phyloP scores from a whole-genome alignment of 2,888 invertebrate species.

The Heliothis peltigera region DNA sequence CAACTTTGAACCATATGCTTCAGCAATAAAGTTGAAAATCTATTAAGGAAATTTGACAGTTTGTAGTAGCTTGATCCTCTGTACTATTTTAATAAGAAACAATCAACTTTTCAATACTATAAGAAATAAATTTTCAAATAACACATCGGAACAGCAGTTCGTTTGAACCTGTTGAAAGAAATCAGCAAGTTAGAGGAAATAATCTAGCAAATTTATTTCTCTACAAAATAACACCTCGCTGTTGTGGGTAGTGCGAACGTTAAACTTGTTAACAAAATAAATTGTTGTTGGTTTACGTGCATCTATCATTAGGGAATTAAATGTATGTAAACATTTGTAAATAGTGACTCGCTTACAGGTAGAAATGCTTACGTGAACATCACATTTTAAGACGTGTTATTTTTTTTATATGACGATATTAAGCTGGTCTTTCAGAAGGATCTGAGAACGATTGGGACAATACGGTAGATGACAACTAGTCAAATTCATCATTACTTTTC shows the following conservation, averaged over 20 bases:
- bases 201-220: background rate
- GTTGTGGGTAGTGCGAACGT: background rate
- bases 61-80: too few species aligned
- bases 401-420: background rate
- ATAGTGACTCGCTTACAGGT: background rate
- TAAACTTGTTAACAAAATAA: conserved; percentile 11
- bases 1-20: too few species aligned
- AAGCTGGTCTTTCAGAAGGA: background rate
- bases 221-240: background rate
- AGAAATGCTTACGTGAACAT: background rate
- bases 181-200: background rate
- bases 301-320: conserved; percentile 22
- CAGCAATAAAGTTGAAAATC: too few species aligned
- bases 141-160: too few species aligned
- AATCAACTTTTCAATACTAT: too few species aligned
- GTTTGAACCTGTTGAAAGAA: too few species aligned
- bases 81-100: too few species aligned
- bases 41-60: too few species aligned
- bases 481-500: too few species aligned
- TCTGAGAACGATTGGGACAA: background rate
- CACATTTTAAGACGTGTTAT: background rate
- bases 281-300: conserved; percentile 24
- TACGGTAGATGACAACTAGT: background rate
- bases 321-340: background rate
- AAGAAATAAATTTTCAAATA: too few species aligned